Evolutionary conservation across 1,140 invertebrate species (phyloP).

Genomic region (Nixonia krombeini): DNA sequence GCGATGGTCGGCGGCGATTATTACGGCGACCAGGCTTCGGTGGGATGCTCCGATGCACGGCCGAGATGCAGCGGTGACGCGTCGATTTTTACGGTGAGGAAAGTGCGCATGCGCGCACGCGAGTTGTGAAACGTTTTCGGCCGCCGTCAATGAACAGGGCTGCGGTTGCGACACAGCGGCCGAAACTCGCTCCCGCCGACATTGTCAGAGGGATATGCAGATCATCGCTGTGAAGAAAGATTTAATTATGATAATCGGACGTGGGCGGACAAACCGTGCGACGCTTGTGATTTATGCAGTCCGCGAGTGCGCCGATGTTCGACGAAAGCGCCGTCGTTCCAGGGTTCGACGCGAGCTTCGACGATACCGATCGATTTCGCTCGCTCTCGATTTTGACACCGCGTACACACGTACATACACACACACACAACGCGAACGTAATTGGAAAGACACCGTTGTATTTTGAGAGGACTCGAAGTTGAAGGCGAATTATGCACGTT

Average conservation of each 20-base stretch:
- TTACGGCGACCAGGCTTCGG: conserved; percentile 23
- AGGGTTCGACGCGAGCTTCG: no score
- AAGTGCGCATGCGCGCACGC: conserved; percentile 16
- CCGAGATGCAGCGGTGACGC: conserved; percentile 22
- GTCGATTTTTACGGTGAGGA: conserved; percentile 28
- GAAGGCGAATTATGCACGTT: no score
- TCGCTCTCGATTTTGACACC: no score
- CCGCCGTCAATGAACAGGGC: neutral
- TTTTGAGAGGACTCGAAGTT: no score
- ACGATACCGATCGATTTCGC: no score
- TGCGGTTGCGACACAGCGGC: conserved; percentile 23
- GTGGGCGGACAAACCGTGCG: conserved; percentile 10
- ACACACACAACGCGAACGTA: no score
- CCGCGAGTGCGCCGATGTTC: no score
- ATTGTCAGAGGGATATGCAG: conserved; percentile 14
- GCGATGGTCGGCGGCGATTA: conserved; percentile 27
- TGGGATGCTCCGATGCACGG: conserved; percentile 22
- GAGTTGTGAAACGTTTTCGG: conserved; percentile 5
- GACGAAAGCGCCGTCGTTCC: no score
- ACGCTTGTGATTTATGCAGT: no score
- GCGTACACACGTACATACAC: no score
- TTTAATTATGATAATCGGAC: conserved; percentile 33
- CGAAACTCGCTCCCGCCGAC: conserved; percentile 11
- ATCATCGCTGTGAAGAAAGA: conserved; percentile 16
- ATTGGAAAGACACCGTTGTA: no score